Base-by-base conservation (phyloP, 2,797 vertebrate genomes). In the Sebastiscus albofasciatus region DNA sequence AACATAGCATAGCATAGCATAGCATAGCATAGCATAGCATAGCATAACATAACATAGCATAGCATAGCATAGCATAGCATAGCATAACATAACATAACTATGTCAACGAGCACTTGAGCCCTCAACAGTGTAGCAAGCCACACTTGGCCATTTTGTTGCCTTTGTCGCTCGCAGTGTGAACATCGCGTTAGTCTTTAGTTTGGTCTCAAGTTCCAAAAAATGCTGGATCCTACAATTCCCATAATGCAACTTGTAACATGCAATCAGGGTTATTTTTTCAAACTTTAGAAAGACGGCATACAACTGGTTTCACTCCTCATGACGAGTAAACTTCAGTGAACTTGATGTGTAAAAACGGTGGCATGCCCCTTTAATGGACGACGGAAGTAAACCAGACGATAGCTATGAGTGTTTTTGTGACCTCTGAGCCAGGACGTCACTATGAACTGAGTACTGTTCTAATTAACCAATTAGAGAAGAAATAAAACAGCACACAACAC, bases 381-480 rank as follows among this genome's bases (percentile, higher is more conserved):
- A 29, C 64, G 26, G 20, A 26, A 2, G 18, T 58, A 20, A 66
- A 77, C 27, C 64, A 31, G 11, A 31, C 20, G 20, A 52, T n/a
- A 52, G 49, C 16, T 11, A 10, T 4, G 8, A 58, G 68, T 71
- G 27, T 82, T 70, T 79, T 70, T 75, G 72, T 77, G 68, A 82
- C 68, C 77, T 71, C 39, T 81, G 26, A 31, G 27, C 66, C n/a
- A 1, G 14, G n/a, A 27, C 24, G 29, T 8, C 55, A 29, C 34
- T 62, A 69, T 58, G 26, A 81, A 62, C 18, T 13, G 31, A 62
- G 18, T 36, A 56, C 3, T 36, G 46, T 61, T 71, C 52, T 77
- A 86, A 87, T 84, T 64, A 88, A 70, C 67, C 42, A 88, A 60
- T 87, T 66, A 83, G 34, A 11, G 62, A 71, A 46, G 56, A 49